Conservation (phyloP, 2,888 invertebrate genomes). For the Abscondita cerata region DNA sequence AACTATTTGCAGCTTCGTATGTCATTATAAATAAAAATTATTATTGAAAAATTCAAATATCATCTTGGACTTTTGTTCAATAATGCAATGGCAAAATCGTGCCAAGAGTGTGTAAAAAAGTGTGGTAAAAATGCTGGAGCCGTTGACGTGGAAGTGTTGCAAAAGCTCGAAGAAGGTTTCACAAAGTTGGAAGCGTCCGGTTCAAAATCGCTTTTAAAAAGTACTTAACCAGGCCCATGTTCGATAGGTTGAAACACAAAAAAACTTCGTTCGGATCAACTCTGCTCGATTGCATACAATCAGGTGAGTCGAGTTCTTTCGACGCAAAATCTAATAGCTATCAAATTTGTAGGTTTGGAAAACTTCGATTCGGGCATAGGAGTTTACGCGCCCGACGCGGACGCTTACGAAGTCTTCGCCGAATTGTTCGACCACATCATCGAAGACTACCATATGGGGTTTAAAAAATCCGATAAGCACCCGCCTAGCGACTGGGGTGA, state of each 20-base stretch:
- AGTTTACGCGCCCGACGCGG: slow-evolving; percentile 72
- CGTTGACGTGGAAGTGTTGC: slow-evolving; percentile 56
- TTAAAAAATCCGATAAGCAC: slow-evolving; percentile 64
- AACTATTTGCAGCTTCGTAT: no score
- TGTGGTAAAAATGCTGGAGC: slow-evolving; percentile 45
- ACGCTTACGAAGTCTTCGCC: slow-evolving; percentile 70
- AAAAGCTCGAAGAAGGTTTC: slow-evolving; percentile 62
- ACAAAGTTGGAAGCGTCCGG: slow-evolving; percentile 58
- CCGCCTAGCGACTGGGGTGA: slow-evolving; percentile 69
- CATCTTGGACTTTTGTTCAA: not conserved
- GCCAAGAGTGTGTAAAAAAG: slow-evolving; percentile 39
- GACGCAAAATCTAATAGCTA: not conserved
- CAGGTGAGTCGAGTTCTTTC: slow-evolving; percentile 63
- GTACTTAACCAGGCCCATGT: slow-evolving; percentile 63
- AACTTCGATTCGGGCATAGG: slow-evolving; percentile 73
- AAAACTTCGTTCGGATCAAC: slow-evolving; percentile 67
- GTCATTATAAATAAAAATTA: no score
- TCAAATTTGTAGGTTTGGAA: slow-evolving; percentile 60
- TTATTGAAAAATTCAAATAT: no score
- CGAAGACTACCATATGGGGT: slow-evolving; percentile 71
- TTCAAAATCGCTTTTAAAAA: slow-evolving; percentile 70
- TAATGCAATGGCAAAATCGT: slow-evolving; percentile 25
- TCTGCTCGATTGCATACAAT: slow-evolving; percentile 70
- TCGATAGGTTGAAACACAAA: slow-evolving; percentile 63
- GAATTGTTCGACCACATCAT: slow-evolving; percentile 73